These are phyloP conservation scores for Trididemnum nubilum DNA, from an alignment of 23 tunicate genomes.

Conservation along the genomic window DNA sequence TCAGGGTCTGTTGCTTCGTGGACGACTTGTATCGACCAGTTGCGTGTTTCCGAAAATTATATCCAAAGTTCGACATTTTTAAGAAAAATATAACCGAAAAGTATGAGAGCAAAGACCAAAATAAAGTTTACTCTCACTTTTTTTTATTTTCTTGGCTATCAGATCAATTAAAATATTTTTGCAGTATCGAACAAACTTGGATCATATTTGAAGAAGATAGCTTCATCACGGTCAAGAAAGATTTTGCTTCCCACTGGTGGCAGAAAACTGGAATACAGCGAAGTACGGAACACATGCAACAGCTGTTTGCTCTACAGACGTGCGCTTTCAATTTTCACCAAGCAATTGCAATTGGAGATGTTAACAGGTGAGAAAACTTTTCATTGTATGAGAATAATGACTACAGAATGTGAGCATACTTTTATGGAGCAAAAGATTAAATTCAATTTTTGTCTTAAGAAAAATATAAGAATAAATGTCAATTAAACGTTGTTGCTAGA, in stretches of 20 bases:
- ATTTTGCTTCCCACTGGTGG: slow-evolving; percentile 85
- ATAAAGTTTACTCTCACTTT: too few relatives aligned
- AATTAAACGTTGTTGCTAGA: not conserved
- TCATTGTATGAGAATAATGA: not conserved
- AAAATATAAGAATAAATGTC: not conserved
- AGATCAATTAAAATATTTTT: too few relatives aligned
- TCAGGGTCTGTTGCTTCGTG: too few relatives aligned
- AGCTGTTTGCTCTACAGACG: slow-evolving; percentile 65
- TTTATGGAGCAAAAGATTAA: not conserved
- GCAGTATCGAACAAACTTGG: slow-evolving; percentile 68
- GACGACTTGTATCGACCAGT: too few relatives aligned
- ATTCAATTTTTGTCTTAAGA: not conserved
- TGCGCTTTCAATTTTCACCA: slow-evolving; percentile 55
- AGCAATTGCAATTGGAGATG: slow-evolving; percentile 88
- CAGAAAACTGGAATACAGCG: slow-evolving; percentile 83
- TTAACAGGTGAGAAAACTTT: slow-evolving; percentile 65
- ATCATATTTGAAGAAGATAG: slow-evolving; percentile 66
- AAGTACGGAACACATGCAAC: slow-evolving; percentile 74
- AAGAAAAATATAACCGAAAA: too few relatives aligned
- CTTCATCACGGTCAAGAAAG: slow-evolving; percentile 52
- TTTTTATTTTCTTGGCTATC: too few relatives aligned
- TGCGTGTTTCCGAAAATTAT: too few relatives aligned
- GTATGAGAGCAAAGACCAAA: too few relatives aligned
- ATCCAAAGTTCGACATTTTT: too few relatives aligned
- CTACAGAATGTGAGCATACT: not conserved